Conservation (phyloP, 2,888 invertebrate genomes). For the Coleophora deauratella region DNA sequence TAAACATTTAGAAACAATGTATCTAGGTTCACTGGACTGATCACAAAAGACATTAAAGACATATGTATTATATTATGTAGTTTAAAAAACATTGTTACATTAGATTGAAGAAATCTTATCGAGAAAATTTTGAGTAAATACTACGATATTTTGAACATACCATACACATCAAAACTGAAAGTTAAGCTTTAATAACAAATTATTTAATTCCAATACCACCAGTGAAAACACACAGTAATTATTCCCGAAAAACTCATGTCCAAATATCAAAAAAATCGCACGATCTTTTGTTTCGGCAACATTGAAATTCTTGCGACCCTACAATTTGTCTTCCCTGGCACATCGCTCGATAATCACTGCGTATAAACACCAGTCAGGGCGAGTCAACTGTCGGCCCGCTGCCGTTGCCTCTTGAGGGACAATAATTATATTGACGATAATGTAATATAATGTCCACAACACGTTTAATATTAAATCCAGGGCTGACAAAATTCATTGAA, state of each 20-base stretch:
- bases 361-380: slow-evolving; percentile 6
- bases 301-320: background rate
- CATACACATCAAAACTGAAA: too few species aligned
- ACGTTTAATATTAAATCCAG: slow-evolving; percentile 46
- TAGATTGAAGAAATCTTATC: too few species aligned
- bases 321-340: background rate
- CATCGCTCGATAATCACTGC: slow-evolving; percentile 3
- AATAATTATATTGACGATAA: slow-evolving; percentile 50
- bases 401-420: slow-evolving; percentile 18
- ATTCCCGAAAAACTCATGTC: background rate
- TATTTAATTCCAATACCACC: background rate
- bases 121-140: too few species aligned
- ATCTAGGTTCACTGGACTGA: too few species aligned
- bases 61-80: too few species aligned
- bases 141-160: too few species aligned
- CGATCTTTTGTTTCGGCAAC: background rate
- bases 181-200: too few species aligned
- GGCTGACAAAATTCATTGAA: slow-evolving; percentile 29
- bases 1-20: too few species aligned
- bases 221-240: background rate
- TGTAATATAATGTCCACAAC: slow-evolving; percentile 32
- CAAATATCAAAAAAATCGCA: background rate
- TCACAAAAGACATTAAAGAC: too few species aligned
- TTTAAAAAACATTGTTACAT: too few species aligned
- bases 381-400: slow-evolving; percentile 15